phyloP scores from a whole-genome alignment of 1,140 invertebrate species.

The Drosophila nasuta region DNA sequence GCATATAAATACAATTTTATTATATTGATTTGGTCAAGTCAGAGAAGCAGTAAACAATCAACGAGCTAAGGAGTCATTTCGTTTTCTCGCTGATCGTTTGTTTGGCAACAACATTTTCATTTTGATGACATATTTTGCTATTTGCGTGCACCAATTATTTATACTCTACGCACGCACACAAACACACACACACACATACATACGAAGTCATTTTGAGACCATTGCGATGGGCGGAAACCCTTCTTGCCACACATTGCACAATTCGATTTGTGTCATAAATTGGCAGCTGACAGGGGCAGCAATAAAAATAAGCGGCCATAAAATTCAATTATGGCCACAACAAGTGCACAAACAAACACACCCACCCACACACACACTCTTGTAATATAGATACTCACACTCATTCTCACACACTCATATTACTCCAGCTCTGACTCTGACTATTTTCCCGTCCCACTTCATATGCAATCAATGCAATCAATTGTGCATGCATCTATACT shows the following conservation, averaged over 20 bases:
- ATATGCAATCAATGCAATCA: slow-evolving; percentile 74
- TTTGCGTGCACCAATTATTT: slow-evolving; percentile 81
- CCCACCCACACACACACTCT: slow-evolving; percentile 11
- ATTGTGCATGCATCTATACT: slow-evolving; percentile 67
- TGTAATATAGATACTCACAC: slow-evolving; percentile 4
- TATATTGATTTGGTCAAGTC: slow-evolving; percentile 60
- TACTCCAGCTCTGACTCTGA: slow-evolving; percentile 14
- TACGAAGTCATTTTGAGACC: background rate
- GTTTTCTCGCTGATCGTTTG: slow-evolving; percentile 14
- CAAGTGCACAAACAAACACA: slow-evolving; percentile 69
- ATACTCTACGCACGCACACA: slow-evolving; percentile 6
- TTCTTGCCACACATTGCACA: slow-evolving; percentile 30
- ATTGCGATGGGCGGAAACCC: background rate
- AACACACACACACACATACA: slow-evolving; percentile 13
- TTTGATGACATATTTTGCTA: slow-evolving; percentile 72
- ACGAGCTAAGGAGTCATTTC: slow-evolving; percentile 6
- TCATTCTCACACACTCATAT: slow-evolving; percentile 14
- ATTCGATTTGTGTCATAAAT: slow-evolving; percentile 80
- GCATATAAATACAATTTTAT: slow-evolving; percentile 33
- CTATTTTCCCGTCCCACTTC: slow-evolving; percentile 31
- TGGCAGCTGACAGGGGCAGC: slow-evolving; percentile 64
- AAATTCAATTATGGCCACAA: slow-evolving; percentile 82
- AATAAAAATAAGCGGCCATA: slow-evolving; percentile 82
- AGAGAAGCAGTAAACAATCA: slow-evolving; percentile 15
- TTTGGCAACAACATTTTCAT: slow-evolving; percentile 49